Evolutionary conservation across 2,888 invertebrate species (phyloP).

Genomic region (Harpalus rubripes): DNA sequence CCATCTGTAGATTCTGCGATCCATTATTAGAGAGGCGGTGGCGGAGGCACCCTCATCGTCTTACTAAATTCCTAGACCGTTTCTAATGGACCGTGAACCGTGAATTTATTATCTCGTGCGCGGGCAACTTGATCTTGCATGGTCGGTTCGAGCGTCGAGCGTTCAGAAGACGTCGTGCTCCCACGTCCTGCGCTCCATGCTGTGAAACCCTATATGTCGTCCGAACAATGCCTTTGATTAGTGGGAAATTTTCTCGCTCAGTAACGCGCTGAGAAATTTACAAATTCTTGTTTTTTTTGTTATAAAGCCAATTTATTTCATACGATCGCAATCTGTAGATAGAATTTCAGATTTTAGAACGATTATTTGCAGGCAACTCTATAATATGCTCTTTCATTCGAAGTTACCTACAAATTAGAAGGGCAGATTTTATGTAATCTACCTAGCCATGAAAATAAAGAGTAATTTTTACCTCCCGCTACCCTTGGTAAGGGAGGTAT

Average conservation of each 20-base stretch:
- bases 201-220: constrained; percentile 42
- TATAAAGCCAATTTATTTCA: constrained; percentile 20
- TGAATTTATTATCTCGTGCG: constrained; percentile 53
- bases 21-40: constrained; percentile 47
- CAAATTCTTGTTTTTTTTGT: constrained; percentile 37
- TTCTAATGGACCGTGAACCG: constrained; percentile 58
- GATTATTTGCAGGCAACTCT: not conserved
- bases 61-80: constrained; percentile 57
- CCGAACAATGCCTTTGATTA: constrained; percentile 47
- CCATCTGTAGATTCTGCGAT: constrained; percentile 45
- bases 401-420: too few relatives aligned
- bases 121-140: constrained; percentile 39
- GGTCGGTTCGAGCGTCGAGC: not conserved
- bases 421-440: too few relatives aligned
- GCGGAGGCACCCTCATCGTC: constrained; percentile 51
- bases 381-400: too few relatives aligned
- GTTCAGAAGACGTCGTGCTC: not conserved
- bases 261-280: constrained; percentile 30
- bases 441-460: too few relatives aligned
- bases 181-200: not conserved
- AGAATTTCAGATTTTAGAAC: not conserved
- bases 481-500: too few relatives aligned
- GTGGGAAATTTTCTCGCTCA: constrained; percentile 40
- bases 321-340: not conserved
- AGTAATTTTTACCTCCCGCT: too few relatives aligned